Conservation (phyloP, 2,888 invertebrate genomes). For the Ashinkailepas kermadecensis region DNA sequence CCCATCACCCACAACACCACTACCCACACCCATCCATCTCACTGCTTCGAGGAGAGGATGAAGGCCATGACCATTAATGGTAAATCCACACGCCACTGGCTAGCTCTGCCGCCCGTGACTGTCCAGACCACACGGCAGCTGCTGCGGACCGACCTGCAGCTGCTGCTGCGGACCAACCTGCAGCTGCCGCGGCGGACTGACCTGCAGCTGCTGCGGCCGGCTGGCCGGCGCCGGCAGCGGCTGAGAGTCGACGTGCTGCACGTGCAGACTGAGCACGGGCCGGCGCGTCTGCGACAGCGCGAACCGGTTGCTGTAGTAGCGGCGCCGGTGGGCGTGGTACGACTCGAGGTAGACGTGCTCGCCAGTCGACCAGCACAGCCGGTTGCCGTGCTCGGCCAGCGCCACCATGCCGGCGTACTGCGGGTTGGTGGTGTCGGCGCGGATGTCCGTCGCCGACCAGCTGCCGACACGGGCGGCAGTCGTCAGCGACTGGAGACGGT, state of each 20-base stretch:
- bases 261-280: neutral
- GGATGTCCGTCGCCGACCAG: conserved; percentile 61
- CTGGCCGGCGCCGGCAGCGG: conserved; percentile 71
- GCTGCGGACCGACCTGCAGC: conserved; percentile 52
- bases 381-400: conserved; percentile 63
- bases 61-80: no score
- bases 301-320: neutral
- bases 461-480: conserved; percentile 40
- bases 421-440: conserved; percentile 62
- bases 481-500: neutral
- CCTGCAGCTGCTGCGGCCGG: conserved; percentile 70
- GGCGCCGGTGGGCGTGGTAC: neutral
- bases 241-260: conserved; percentile 56
- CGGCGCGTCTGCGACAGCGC: neutral
- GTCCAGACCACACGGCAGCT: no score
- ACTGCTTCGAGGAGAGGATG: no score
- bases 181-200: neutral
- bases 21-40: no score
- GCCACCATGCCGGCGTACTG: conserved; percentile 66
- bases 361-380: conserved; percentile 82
- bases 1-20: no score
- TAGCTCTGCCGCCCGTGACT: no score
- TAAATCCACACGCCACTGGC: no score
- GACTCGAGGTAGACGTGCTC: conserved; percentile 61
- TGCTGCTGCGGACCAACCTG: no score